Base-by-base conservation (phyloP, 2,888 invertebrate species). In the Volucella bombylans region DNA sequence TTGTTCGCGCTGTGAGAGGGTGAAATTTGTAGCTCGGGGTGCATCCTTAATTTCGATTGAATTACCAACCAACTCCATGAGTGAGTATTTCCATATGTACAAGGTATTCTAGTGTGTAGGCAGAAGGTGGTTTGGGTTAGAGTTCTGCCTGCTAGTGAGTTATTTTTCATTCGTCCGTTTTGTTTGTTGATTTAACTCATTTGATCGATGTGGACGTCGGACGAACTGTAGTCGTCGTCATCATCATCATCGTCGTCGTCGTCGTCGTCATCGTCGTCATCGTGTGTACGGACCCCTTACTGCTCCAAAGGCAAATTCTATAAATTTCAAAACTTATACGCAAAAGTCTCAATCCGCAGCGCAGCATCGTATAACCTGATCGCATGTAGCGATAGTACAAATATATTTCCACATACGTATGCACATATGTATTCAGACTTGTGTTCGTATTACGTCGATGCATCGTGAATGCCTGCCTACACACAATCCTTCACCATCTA, bases 241-340 rank as follows among this genome's bases (percentile, higher is more conserved):
- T 57, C 50, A 55, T 49, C 61, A n/a, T 73, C 72, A 38, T 61
- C 61, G 15, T 65, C 54, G 14, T 38, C 49, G 10, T 68, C 49
- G 49, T 69, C 64, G 15, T 69, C 49, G 41, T 47, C 52, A 31
- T 49, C 18, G 39, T 65, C 59, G 69, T 55, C 43, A 54, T 62
- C 55, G 54, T 78, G 47, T 52, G 39, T 71, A 68, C 39, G 50
- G 47, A 43, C 39, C 55, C 55, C 71, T 49, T 77, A 68, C 72
- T 81, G 57, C 59, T 77, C 76, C 65, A 69, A 72, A 81, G 81
- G 85, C 85, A 85, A 80, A 85, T 85, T 81, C 85, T 85, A 85
- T 85, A 85, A 85, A 85, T 85, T 85, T 85, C 80, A 85, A 83
- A 85, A 85, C 80, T 85, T 85, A 85, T 81, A 80, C 85, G 72